Conservation (phyloP, 2,797 vertebrate species). For the Melanotaenia pygmaea region DNA sequence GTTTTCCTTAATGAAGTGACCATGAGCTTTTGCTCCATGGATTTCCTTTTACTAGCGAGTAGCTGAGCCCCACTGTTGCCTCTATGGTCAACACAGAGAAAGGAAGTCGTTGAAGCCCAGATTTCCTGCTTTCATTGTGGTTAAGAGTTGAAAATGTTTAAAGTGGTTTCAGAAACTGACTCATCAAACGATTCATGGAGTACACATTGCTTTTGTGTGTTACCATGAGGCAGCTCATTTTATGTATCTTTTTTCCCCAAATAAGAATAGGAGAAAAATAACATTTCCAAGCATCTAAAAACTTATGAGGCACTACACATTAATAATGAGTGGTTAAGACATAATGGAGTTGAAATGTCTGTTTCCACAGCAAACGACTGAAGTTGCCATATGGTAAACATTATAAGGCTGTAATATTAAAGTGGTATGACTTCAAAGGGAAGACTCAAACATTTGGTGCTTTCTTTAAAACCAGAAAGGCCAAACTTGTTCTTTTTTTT, state of each 20-base stretch:
- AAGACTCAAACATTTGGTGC: conserved; percentile 52
- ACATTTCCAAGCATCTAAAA: conserved; percentile 35
- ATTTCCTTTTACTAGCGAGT: conserved; percentile 86
- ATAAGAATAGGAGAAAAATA: conserved; percentile 48
- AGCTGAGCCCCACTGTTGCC: conserved; percentile 83
- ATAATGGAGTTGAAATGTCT: conserved; percentile 51
- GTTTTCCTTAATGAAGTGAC: conserved; percentile 89
- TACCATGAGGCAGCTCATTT: conserved; percentile 80
- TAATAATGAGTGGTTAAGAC: conserved; percentile 58
- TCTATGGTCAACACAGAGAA: conserved; percentile 87
- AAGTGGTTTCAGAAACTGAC: conserved; percentile 97
- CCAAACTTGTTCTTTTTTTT: conserved; percentile 28
- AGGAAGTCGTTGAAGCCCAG: conserved; percentile 97
- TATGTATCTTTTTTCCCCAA: conserved; percentile 59
- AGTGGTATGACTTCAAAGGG: conserved; percentile 63
- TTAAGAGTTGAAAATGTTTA: conserved; percentile 92
- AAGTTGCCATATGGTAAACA: conserved; percentile 65
- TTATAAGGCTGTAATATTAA: conserved; percentile 69
- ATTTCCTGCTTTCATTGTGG: conserved; percentile 94
- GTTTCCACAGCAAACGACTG: conserved; percentile 54
- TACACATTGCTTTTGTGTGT: conserved; percentile 88
- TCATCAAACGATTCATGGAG: conserved; percentile 94
- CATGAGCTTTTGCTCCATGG: conserved; percentile 87
- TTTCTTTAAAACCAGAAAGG: conserved; percentile 43
- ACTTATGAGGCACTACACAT: conserved; percentile 46